Conservation (phyloP, 2,797 vertebrate species). For the Sebastes hubbsi region DNA sequence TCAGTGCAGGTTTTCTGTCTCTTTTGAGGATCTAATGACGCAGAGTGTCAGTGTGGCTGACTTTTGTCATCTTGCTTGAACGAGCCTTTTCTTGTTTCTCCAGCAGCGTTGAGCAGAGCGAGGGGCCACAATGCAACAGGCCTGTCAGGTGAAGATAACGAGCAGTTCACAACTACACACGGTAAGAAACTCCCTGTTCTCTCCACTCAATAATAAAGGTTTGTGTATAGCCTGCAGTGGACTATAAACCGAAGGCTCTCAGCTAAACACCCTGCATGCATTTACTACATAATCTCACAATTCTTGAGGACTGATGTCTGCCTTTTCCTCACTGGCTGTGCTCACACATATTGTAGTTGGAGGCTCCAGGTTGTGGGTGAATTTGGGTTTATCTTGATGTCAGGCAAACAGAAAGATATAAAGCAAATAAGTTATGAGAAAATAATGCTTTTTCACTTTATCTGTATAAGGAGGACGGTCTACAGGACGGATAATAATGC, state of each 20-base stretch:
- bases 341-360: neutral
- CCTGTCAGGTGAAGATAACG: conserved; percentile 58
- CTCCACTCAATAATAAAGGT: conserved; percentile 21
- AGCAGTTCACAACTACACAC: conserved; percentile 36
- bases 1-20: neutral
- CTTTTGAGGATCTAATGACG: neutral
- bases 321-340: conserved; percentile 4
- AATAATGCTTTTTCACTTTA: neutral
- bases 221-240: conserved; percentile 17
- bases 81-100: neutral
- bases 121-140: conserved; percentile 68
- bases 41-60: conserved; percentile 1
- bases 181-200: conserved; percentile 56
- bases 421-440: neutral
- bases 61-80: neutral
- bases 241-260: conserved; percentile 53
- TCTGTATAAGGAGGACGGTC: neutral
- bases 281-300: conserved; percentile 64
- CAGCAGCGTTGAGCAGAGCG: conserved; percentile 28
- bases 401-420: neutral
- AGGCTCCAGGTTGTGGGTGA: neutral
- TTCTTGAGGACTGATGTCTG: conserved; percentile 39
- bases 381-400: neutral
- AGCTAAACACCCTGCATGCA: conserved; percentile 36
- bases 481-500: too few relatives aligned